Percentiles rank a stretch among this genome's conserved stretches.
These are phyloP conservation scores for Oryzias melastigma DNA, from an alignment of 2,113 vertebrate genomes.

Conservation along the genomic window DNA sequence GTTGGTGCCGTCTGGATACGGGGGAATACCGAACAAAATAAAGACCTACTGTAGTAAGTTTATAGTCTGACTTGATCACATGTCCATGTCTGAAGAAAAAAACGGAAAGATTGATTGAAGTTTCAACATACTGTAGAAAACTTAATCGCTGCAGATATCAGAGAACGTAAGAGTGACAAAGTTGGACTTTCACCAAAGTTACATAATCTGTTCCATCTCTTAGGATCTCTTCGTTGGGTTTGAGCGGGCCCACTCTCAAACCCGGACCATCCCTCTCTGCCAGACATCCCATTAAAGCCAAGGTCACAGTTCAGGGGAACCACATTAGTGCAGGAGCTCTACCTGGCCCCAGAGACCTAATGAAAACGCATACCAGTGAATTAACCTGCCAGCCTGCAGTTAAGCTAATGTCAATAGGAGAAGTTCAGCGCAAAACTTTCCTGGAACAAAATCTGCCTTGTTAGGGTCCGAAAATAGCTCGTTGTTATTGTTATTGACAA, in stretches of 20 bases:
- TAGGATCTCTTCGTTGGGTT: conserved; percentile 67
- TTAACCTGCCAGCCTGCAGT: conserved; percentile 58
- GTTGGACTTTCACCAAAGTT: conserved; percentile 36
- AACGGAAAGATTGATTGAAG: conserved; percentile 38
- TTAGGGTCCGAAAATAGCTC: conserved; percentile 5
- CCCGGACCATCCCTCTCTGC: conserved; percentile 45
- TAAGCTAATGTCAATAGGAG: conserved; percentile 65
- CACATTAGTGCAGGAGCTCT: conserved; percentile 41
- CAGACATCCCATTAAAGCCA: conserved; percentile 48
- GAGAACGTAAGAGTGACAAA: conserved; percentile 44
- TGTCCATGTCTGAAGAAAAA: too few species aligned
- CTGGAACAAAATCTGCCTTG: conserved; percentile 42
- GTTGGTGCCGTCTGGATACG: too few species aligned
- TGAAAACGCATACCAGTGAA: conserved; percentile 66
- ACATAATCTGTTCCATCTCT: conserved; percentile 61
- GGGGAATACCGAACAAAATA: too few species aligned
- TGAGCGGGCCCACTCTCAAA: conserved; percentile 29
- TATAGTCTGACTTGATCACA: too few species aligned
- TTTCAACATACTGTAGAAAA: conserved; percentile 43
- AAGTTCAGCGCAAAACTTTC: conserved; percentile 39
- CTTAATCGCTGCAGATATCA: conserved; percentile 57
- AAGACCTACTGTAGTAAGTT: too few species aligned
- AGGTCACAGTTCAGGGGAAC: conserved; percentile 60
- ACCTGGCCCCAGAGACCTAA: conserved; percentile 49
- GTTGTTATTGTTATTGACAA: conserved; percentile 12